Evolutionary conservation across 2,113 vertebrate species (phyloP), one percentile per base, ranked within the genome.

Genomic region (Podiceps cristatus): DNA sequence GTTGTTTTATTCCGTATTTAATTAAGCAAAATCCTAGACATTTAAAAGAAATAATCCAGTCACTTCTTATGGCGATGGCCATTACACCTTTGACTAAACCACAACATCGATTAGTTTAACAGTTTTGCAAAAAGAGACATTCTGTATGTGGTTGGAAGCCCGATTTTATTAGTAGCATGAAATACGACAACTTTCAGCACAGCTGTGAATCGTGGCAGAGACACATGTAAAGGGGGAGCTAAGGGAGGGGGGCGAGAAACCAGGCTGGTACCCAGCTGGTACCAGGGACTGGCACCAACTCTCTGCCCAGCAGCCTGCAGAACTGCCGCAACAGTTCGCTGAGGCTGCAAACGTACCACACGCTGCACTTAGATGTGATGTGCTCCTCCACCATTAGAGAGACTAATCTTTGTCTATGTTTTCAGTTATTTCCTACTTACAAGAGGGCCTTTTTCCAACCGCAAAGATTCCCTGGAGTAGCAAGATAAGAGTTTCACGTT

Each of bases 361-460:
- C 31, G 18, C 16, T 42, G 67, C 4, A 13, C 33, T 83, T 33
- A 55, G 27, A 52, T 13, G 27, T 2, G 6, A 85, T 0, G 0
- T 5, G 25, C 31, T 63, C 33, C 53, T 68, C 15, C 66, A 60
- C 33, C 1, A 42, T 42, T 42, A 42, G 4, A 73, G 33, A 60
- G 27, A 8, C 58, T 69, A 4, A 79, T 58, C 44, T 73, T 72
- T 44, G 50, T 23, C 73, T 47, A 0, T 44, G 23, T 31, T 83
- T 80, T 40, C 35, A 53, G 67, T 58, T 86, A 62, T 29, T 60
- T 76, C 55, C 49, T 22, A 11, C 35, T 73, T 68, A n/a, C 2
- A 82, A 44, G 16, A 56, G 4, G 16, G 33, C 29, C n/a, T 49
- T 42, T 64, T 62, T 82, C 22, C 42, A 92, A 66, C 19, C 3